Evolutionary conservation across 1,140 invertebrate genomes (phyloP).

Genomic region (Asbolus verrucosus): DNA sequence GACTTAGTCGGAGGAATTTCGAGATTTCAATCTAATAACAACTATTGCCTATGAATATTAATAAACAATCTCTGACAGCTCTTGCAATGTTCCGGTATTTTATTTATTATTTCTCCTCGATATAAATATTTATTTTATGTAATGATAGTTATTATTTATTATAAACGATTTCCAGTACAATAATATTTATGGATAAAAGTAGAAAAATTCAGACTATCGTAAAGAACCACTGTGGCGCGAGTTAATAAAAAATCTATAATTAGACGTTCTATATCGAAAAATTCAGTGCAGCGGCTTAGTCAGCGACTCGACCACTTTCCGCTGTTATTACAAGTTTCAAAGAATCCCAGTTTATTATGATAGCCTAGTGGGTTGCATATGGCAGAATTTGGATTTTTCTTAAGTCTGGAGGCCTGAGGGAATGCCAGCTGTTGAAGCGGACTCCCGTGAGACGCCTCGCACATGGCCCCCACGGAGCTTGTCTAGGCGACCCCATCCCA

Average conservation of each 20-base stretch:
- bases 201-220: too few relatives aligned
- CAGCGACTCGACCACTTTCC: too few relatives aligned
- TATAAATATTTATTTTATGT: constrained; percentile 1
- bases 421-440: constrained; percentile 48
- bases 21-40: too few relatives aligned
- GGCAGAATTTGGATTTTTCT: background rate
- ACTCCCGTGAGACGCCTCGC: constrained; percentile 38
- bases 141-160: background rate
- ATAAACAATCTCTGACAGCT: background rate
- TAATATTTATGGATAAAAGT: too few relatives aligned
- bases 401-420: constrained; percentile 36
- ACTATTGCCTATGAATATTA: too few relatives aligned
- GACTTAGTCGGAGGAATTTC: too few relatives aligned
- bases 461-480: constrained; percentile 44
- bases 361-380: background rate
- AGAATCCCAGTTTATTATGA: background rate
- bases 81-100: constrained; percentile 4
- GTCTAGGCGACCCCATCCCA: constrained; percentile 40
- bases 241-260: too few relatives aligned
- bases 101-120: background rate
- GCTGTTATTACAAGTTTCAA: background rate
- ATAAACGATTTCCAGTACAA: background rate
- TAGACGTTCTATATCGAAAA: too few relatives aligned
- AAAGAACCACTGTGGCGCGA: too few relatives aligned
- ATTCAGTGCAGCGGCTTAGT: too few relatives aligned